These are phyloP conservation scores for Psephotus haematonotus DNA, from an alignment of 2,113 vertebrate species.

Conservation along the genomic window DNA sequence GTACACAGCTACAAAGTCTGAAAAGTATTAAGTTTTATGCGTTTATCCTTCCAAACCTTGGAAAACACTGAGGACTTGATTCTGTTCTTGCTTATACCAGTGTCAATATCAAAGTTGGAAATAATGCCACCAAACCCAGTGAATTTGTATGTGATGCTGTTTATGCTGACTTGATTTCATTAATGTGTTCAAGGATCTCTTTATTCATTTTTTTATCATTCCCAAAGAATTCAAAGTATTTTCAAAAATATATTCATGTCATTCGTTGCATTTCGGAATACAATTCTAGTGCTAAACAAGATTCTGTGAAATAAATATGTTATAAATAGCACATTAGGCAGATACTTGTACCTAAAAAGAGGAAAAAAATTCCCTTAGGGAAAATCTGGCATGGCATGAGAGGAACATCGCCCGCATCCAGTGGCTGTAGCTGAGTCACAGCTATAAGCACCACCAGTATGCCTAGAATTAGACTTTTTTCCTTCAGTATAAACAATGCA, in stretches of 20 bases:
- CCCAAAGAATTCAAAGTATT: neutral
- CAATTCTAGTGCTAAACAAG: neutral
- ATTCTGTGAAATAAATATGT: neutral
- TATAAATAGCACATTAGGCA: neutral
- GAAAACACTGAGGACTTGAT: neutral
- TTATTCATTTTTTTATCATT: neutral
- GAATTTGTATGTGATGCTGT: neutral
- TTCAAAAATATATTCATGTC: neutral
- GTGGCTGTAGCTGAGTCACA: neutral
- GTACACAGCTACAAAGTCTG: neutral
- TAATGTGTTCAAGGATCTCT: neutral
- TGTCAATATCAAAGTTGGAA: neutral
- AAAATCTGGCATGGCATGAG: neutral
- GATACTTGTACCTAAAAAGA: neutral
- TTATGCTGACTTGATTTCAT: neutral
- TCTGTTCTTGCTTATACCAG: neutral
- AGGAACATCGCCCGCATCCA: neutral
- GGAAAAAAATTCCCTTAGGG: neutral
- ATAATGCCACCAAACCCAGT: neutral
- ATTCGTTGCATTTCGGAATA: neutral
- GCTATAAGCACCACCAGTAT: neutral
- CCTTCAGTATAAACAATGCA: neutral
- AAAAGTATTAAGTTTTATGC: conserved; percentile 49
- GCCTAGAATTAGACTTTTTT: neutral
- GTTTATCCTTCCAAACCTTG: conserved; percentile 53